Evolutionary conservation across 2,888 invertebrate genomes (phyloP), one percentile per base, ranked within the genome.

Genomic region (Parelbella ahira): DNA sequence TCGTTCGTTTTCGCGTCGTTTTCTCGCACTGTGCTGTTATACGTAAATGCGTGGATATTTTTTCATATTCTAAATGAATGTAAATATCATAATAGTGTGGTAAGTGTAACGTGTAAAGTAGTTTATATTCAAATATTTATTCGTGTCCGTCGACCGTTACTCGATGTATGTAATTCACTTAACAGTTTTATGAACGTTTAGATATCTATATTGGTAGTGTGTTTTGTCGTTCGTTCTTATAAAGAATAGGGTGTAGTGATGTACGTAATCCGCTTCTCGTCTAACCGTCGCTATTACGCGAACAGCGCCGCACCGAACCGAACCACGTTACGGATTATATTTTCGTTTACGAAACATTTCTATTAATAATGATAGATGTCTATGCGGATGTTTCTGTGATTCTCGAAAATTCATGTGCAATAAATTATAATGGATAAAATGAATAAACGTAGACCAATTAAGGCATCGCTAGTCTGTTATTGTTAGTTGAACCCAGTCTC

Each of bases 371-470:
- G 45, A 49, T 58, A 60, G 74, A 79, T 78, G 72, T 79, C 75
- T 68, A 62, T 66, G 61, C 64, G 65, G 61, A 66, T 67, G 56
- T 52, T 64, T 63, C 80, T 82, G 82, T 82, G 82, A 82, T 82
- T 63, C 48, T 54, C 43, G 53, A 72, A 77, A 74, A 61, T 61
- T 62, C 52, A 62, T 70, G 82, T 82, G 81, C 80, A 81, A 82
- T 82, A 81, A 66, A 32, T 36, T 11, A 11, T 20, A 25, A 36
- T 24, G 19, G 9, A 24, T 25, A 15, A 32, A 39, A 39, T n/a
- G n/a, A 19, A 25, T 20, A 44, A 41, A 56, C 29, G 15, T 53
- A 44, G 65, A 57, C 68, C 68, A 62, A 25, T 54, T 50, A 63
- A 64, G 71, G 50, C 64, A 28, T 28, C 48, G 55, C 68, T 73